Percentiles rank a stretch among this genome's conserved stretches.
phyloP scores from a whole-genome alignment of 1,140 invertebrate species.

The Drosophila cardini region DNA sequence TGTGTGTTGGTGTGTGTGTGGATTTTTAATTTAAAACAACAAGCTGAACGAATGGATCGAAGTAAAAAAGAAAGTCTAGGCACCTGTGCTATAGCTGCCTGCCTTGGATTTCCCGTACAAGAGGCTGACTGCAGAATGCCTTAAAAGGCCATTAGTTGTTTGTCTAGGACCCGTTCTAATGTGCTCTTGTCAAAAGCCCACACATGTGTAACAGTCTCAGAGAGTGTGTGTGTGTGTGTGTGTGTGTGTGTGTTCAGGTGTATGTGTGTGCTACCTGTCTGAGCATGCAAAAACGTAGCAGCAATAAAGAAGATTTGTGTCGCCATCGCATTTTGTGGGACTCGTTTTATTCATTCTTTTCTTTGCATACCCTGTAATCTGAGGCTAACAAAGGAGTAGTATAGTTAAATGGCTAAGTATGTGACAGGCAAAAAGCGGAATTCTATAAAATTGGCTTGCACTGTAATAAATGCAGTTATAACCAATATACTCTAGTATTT shows the following conservation, averaged over 20 bases:
- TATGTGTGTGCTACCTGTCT: constrained; percentile 43
- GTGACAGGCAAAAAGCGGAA: neutral
- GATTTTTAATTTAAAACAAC: constrained; percentile 82
- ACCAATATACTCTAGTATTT: too few relatives aligned
- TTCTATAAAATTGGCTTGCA: neutral
- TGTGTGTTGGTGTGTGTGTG: constrained; percentile 45
- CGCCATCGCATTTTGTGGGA: constrained; percentile 74
- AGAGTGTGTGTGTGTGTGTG: constrained; percentile 11
- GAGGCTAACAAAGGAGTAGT: neutral
- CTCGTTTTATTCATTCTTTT: constrained; percentile 43
- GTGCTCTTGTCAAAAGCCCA: constrained; percentile 74
- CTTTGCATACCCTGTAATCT: constrained; percentile 3
- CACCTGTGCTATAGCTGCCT: constrained; percentile 51
- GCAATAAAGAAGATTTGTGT: constrained; percentile 82
- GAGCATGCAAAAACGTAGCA: constrained; percentile 72
- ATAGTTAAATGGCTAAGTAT: neutral
- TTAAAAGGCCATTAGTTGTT: constrained; percentile 82
- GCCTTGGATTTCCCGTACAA: neutral
- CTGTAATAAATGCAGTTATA: too few relatives aligned
- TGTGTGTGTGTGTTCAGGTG: constrained; percentile 9
- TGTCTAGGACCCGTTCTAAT: constrained; percentile 70
- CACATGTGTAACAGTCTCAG: constrained; percentile 29
- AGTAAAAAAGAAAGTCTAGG: constrained; percentile 24
- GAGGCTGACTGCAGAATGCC: constrained; percentile 58
- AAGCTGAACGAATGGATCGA: constrained; percentile 51